phyloP scores from a whole-genome alignment of 2,888 invertebrate genomes.

The Hartigia nigra region DNA sequence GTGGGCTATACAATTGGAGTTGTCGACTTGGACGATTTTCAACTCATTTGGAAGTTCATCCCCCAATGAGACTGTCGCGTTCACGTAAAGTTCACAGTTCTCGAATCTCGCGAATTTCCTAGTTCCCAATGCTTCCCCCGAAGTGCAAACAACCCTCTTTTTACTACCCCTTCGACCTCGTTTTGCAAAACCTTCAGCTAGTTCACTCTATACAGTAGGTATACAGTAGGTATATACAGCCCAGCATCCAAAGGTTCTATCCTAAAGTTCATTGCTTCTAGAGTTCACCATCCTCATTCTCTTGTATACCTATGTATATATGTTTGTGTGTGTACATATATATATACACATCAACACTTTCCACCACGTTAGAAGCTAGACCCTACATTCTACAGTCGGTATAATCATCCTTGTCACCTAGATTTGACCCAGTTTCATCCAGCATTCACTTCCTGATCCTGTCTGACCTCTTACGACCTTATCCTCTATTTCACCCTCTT shows the following conservation, averaged over 20 bases:
- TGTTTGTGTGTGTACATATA: too few species aligned
- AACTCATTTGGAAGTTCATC: neutral
- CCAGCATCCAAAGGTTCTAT: neutral
- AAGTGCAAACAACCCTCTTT: conserved; percentile 7
- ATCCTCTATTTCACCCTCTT: neutral
- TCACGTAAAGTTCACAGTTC: neutral
- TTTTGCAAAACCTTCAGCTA: neutral
- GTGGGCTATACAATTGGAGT: neutral
- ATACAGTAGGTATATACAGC: neutral
- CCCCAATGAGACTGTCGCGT: neutral
- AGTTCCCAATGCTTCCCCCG: neutral
- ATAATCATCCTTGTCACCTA: neutral
- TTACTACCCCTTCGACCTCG: neutral
- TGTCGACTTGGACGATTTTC: neutral
- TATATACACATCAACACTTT: neutral
- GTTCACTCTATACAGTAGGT: neutral
- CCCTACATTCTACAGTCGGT: neutral
- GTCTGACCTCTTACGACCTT: neutral
- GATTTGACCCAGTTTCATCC: conserved; percentile 7
- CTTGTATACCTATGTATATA: neutral
- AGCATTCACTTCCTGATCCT: neutral
- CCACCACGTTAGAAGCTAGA: neutral
- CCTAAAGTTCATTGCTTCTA: neutral
- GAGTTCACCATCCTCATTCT: neutral
- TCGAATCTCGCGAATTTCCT: neutral